Conservation (phyloP, 2,113 vertebrate species). For the Nesogale talazaci region DNA sequence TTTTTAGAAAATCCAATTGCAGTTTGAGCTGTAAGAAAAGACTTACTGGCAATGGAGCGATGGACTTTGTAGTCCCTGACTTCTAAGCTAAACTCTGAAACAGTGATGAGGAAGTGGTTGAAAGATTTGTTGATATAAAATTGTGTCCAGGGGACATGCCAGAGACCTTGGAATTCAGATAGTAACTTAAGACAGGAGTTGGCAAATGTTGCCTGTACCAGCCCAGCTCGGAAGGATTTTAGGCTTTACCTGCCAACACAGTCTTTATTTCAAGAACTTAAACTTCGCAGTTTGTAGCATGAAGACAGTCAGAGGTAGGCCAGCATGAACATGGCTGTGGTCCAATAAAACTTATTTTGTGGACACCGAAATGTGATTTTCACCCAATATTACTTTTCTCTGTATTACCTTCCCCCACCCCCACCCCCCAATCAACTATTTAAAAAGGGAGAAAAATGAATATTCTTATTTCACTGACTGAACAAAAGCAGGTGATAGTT, state of each 20-base stretch:
- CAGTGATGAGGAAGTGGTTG: conserved; percentile 23
- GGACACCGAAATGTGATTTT: background rate
- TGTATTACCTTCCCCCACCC: background rate
- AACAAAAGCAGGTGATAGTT: background rate
- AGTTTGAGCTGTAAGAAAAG: conserved; percentile 31
- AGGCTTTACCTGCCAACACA: background rate
- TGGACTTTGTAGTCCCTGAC: background rate
- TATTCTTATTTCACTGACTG: background rate
- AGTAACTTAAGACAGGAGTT: background rate
- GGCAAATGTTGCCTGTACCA: background rate
- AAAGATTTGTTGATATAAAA: conserved; percentile 33
- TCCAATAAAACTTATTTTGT: conserved; percentile 4
- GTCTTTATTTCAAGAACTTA: background rate
- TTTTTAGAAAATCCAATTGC: conserved; percentile 18
- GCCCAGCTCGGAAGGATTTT: background rate
- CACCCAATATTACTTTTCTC: background rate
- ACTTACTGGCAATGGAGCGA: background rate
- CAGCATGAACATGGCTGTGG: background rate
- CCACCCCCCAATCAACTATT: background rate
- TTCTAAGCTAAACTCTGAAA: background rate
- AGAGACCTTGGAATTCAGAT: background rate
- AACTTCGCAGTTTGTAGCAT: background rate
- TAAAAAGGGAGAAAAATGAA: background rate
- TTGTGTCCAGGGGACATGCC: background rate
- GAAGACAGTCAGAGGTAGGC: background rate